phyloP scores from a whole-genome alignment of 2,113 vertebrate species.

The Hyla sarda region DNA sequence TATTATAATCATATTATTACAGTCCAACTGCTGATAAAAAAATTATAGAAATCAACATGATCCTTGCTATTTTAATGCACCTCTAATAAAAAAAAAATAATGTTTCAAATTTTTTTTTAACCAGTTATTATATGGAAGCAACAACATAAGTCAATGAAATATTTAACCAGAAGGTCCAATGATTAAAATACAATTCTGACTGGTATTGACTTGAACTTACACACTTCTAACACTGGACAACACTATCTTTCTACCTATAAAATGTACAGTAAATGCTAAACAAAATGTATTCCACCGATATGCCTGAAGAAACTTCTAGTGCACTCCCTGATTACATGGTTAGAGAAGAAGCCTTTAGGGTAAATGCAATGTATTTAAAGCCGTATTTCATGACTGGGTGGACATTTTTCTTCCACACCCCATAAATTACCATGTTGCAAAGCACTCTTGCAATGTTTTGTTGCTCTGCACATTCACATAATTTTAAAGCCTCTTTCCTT shows the following conservation, averaged over 20 bases:
- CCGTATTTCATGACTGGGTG: conserved; percentile 57
- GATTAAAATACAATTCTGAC: neutral
- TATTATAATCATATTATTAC: too few species aligned
- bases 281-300: neutral
- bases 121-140: neutral
- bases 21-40: too few species aligned
- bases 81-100: too few species aligned
- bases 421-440: conserved; percentile 55
- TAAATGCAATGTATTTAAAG: conserved; percentile 33
- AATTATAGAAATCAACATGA: too few species aligned
- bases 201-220: too few species aligned
- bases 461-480: conserved; percentile 23
- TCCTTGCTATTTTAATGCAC: too few species aligned
- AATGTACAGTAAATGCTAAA: neutral
- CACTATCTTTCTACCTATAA: neutral
- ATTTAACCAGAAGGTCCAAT: neutral
- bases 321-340: conserved; percentile 52
- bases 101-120: neutral
- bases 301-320: conserved; percentile 16
- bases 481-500: conserved; percentile 19
- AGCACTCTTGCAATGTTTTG: conserved; percentile 33
- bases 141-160: neutral
- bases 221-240: too few species aligned
- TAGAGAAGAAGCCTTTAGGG: conserved; percentile 49
- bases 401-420: conserved; percentile 56